Percentiles rank a stretch among this genome's conserved stretches.
Conservation (phyloP, 2,888 invertebrate species). For the Yponomeuta evonymella region DNA sequence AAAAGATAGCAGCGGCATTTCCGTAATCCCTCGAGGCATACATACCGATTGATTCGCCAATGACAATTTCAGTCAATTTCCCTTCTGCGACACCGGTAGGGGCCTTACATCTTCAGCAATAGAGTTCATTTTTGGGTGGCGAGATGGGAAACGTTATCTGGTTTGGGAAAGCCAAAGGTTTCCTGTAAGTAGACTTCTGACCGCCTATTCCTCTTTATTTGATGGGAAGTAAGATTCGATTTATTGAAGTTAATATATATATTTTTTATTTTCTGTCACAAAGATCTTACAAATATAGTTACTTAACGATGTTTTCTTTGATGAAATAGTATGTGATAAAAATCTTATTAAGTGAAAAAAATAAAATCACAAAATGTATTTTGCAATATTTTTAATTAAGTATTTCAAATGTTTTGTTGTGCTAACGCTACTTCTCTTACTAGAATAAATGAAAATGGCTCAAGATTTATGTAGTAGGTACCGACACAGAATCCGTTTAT, state of each 20-base stretch:
- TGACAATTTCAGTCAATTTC: conserved; percentile 1
- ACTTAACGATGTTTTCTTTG: too few species aligned
- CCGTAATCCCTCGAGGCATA: not conserved
- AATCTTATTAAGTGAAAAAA: too few species aligned
- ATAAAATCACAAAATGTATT: too few species aligned
- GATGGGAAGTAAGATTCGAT: not conserved
- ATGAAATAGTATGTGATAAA: too few species aligned
- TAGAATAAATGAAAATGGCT: too few species aligned
- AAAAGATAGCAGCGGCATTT: not conserved
- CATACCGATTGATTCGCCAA: not conserved
- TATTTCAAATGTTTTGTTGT: too few species aligned
- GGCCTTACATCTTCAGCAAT: not conserved
- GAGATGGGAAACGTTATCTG: not conserved
- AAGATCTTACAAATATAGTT: too few species aligned
- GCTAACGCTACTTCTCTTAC: too few species aligned
- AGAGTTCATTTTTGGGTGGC: not conserved
- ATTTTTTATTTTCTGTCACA: not conserved
- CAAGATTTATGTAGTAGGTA: too few species aligned
- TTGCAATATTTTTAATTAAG: too few species aligned
- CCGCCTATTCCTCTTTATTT: not conserved
- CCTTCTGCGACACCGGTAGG: not conserved
- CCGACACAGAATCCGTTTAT: too few species aligned
- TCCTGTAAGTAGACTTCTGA: not conserved
- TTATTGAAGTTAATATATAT: not conserved
- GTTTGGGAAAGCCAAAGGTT: not conserved